Evolutionary conservation across 2,888 invertebrate species (phyloP).

Genomic region (Quadriops clusia): DNA sequence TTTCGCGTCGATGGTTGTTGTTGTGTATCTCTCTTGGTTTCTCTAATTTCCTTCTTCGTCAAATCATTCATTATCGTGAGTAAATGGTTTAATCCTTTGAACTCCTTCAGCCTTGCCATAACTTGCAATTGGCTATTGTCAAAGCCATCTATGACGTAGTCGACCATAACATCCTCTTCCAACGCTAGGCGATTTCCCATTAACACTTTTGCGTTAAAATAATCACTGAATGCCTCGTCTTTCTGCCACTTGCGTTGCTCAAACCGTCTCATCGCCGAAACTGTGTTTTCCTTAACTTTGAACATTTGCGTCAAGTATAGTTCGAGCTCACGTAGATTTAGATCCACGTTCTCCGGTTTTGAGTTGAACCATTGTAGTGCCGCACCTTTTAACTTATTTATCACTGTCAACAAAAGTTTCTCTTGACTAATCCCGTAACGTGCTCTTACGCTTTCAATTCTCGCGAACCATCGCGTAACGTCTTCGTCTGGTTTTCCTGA

Average conservation of each 20-base stretch:
- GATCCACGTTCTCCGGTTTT: conserved; percentile 3
- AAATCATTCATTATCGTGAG: conserved; percentile 4
- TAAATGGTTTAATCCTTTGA: conserved; percentile 3
- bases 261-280: conserved; percentile 1
- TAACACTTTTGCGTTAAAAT: conserved; percentile 8
- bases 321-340: conserved; percentile 1
- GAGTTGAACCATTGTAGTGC: conserved; percentile 6
- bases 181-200: conserved; percentile 7
- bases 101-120: conserved; percentile 8
- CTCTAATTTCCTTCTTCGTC: conserved; percentile 2
- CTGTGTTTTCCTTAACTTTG: conserved; percentile 1
- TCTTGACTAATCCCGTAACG: background rate
- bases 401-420: conserved; percentile 2
- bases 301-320: conserved; percentile 6
- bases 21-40: too few relatives aligned
- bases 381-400: conserved; percentile 3
- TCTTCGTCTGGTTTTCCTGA: too few relatives aligned
- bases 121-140: conserved; percentile 2
- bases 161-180: conserved; percentile 4
- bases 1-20: background rate
- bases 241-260: conserved; percentile 7
- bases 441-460: background rate
- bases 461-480: too few relatives aligned
- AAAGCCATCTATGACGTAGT: conserved; percentile 10
- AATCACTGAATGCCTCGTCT: conserved; percentile 6